Percentiles rank a stretch among this genome's conserved stretches.
Conservation (phyloP, 2,888 invertebrate genomes). For the Brachypterus glaber region DNA sequence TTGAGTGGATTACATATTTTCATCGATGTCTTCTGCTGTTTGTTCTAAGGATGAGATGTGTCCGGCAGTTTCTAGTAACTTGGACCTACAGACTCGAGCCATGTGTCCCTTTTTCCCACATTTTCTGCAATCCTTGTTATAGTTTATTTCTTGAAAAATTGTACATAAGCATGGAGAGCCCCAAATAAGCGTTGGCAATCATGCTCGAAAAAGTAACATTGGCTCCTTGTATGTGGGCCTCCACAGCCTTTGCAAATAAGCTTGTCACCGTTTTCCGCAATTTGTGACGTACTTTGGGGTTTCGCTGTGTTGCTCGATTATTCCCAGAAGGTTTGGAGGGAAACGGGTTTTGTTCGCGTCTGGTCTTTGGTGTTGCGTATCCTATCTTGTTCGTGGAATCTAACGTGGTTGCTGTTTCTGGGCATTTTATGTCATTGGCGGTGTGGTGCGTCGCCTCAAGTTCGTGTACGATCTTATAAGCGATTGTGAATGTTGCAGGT, state of each 20-base stretch:
- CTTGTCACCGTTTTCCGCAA: not conserved
- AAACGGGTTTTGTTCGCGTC: not conserved
- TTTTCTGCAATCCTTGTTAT: too few species aligned
- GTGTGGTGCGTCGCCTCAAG: slow-evolving; percentile 3
- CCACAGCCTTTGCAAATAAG: slow-evolving; percentile 8
- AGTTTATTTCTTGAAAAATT: too few species aligned
- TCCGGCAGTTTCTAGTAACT: not conserved
- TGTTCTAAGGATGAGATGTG: not conserved
- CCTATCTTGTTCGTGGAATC: not conserved
- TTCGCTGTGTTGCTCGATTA: not conserved
- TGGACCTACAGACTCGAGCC: not conserved
- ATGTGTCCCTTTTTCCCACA: slow-evolving; percentile 11
- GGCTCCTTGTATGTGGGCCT: slow-evolving; percentile 6
- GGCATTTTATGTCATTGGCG: slow-evolving; percentile 1
- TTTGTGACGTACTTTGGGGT: not conserved
- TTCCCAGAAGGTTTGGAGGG: not conserved
- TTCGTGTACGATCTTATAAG: slow-evolving; percentile 2
- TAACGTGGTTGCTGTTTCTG: slow-evolving; percentile 1
- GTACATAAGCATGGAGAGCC: too few species aligned
- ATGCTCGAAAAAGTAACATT: slow-evolving; percentile 9
- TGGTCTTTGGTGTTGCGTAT: slow-evolving; percentile 3
- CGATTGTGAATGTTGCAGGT: not conserved
- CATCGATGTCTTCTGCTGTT: slow-evolving; percentile 1
- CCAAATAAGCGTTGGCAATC: too few species aligned
- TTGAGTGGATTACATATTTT: slow-evolving; percentile 1